Evolutionary conservation across 2,113 vertebrate genomes (phyloP), one percentile per base, ranked within the genome.

Genomic region (Prochilodus magdalenae): DNA sequence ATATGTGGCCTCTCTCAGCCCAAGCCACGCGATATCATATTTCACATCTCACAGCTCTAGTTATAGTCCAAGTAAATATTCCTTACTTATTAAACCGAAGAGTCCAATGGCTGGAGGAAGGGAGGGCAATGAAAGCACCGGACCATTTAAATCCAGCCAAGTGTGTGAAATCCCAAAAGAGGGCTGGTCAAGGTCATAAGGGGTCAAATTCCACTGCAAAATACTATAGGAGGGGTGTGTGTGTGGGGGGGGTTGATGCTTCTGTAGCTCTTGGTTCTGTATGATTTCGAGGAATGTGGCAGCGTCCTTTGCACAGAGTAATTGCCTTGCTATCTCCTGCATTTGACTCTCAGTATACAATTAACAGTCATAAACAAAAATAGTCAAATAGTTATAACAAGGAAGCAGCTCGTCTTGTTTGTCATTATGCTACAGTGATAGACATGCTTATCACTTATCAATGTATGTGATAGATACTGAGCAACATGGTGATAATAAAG

Each of bases 161-260:
- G 91, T 92, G 93, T 93, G 93, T 76, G 89, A 93, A 93, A 93
- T 91, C 90, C 89, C 87, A 75, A 85, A 75, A 89, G 88, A 87
- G 79, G 91, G 87, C 89, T 79, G 60, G 89, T 92, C 91, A 92
- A 92, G 91, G 89, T 91, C 89, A 86, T 75, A 73, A 92, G 44
- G 86, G 94, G 92, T 93, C 92, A 93, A 88, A 94, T 94, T 94
- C 93, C 92, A 87, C 86, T 81, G 87, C 70, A 87, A 86, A 82
- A 87, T 26, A 67, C 30, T 70, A 72, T 69, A 83, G 44, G 74
- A 51, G 51, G 77, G 70, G 70, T 20, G 60, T 81, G 4, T 81
- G 29, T 87, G 86, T 81, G 72, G 80, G 75, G 85, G 86, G 77
- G 53, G 22, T 33, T 75, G 71, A 59, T 40, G 74, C 66, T 75